Conservation (phyloP, 2,113 vertebrate genomes). For the Strix aluco region DNA sequence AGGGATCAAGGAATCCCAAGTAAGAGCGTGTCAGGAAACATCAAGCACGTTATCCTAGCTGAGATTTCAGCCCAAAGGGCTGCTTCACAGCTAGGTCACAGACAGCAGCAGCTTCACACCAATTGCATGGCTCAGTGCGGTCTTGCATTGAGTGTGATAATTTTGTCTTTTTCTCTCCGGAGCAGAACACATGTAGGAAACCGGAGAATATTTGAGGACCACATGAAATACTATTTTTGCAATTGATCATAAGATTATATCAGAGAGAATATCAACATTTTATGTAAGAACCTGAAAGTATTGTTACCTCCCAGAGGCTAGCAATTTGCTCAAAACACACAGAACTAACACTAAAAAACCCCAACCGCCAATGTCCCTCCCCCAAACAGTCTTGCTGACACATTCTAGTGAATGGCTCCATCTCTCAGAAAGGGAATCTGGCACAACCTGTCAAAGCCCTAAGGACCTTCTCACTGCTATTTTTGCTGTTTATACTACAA, state of each 20-base stretch:
- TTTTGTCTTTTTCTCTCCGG: not conserved
- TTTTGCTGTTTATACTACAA: conserved; percentile 1
- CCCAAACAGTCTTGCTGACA: not conserved
- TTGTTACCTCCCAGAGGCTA: not conserved
- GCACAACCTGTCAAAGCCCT: conserved; percentile 6
- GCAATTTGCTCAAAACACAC: not conserved
- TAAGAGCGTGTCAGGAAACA: conserved; percentile 35
- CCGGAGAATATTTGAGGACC: not conserved
- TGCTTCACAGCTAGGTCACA: not conserved
- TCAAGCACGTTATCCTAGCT: not conserved
- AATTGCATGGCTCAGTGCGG: not conserved
- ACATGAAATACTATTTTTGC: not conserved
- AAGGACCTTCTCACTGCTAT: conserved; percentile 16
- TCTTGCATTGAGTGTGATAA: not conserved
- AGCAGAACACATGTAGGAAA: not conserved
- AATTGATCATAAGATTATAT: not conserved
- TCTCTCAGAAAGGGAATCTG: not conserved
- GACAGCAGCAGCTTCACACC: not conserved
- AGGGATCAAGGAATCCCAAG: not conserved
- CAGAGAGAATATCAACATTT: not conserved
- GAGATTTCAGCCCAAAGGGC: conserved; percentile 39
- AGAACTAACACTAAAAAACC: not conserved
- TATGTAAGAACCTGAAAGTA: not conserved
- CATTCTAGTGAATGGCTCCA: not conserved
- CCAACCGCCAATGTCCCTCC: not conserved